Conservation (phyloP, 2,797 vertebrate genomes). For the Vespertilio murinus region DNA sequence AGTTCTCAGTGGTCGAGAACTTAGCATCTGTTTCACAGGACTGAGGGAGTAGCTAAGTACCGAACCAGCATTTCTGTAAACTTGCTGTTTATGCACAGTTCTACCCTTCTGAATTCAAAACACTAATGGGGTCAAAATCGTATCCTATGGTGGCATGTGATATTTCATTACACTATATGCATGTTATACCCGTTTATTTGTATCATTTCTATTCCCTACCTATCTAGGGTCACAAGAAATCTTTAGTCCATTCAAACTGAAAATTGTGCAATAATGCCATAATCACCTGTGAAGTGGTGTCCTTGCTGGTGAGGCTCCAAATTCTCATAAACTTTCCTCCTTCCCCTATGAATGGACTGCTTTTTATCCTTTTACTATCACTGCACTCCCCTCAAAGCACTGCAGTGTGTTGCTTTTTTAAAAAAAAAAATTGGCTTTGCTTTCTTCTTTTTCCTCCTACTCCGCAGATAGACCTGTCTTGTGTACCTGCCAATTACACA, state of each 20-base stretch:
- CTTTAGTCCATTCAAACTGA: not conserved
- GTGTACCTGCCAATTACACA: not conserved
- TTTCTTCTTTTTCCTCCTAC: not conserved
- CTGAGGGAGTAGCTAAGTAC: not conserved
- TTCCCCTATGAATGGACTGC: not conserved
- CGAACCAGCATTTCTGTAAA: not conserved
- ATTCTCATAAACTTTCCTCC: not conserved
- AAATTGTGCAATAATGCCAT: not conserved
- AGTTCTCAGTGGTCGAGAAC: not conserved
- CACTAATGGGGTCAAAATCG: not conserved
- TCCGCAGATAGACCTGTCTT: not conserved
- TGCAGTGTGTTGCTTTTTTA: not conserved
- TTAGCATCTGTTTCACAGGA: not conserved
- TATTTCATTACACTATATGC: not conserved
- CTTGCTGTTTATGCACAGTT: not conserved
- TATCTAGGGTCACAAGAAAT: not conserved
- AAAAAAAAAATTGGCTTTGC: not conserved
- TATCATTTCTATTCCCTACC: not conserved
- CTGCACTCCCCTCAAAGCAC: not conserved
- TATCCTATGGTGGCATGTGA: not conserved
- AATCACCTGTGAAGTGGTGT: not conserved
- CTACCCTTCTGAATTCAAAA: not conserved
- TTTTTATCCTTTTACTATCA: not conserved
- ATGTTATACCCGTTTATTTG: not conserved
- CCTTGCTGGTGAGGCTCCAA: not conserved